These are phyloP conservation scores for Sebastes melanostomus DNA, from an alignment of 2,797 vertebrate species.

Conservation along the genomic window DNA sequence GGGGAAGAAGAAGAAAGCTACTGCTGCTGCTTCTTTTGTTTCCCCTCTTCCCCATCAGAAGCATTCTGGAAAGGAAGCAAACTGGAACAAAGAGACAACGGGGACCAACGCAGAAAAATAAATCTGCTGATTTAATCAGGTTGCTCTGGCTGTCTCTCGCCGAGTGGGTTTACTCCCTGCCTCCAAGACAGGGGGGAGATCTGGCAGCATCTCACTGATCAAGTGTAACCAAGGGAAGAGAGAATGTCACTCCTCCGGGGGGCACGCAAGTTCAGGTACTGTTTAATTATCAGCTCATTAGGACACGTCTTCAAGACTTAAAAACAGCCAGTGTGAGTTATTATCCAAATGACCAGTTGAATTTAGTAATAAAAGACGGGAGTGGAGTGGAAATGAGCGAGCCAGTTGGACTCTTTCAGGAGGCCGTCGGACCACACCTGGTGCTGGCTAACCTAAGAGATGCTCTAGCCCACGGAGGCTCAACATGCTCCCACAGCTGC, in stretches of 20 bases:
- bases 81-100: conserved; percentile 72
- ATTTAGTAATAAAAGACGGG: conserved; percentile 63
- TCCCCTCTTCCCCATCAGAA: conserved; percentile 58
- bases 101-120: conserved; percentile 65
- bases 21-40: conserved; percentile 63
- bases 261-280: conserved; percentile 50
- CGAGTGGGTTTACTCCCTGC: conserved; percentile 47
- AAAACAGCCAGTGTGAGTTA: conserved; percentile 55
- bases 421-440: conserved; percentile 60
- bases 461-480: conserved; percentile 39
- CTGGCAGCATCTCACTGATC: conserved; percentile 44
- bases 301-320: conserved; percentile 46
- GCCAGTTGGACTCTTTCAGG: conserved; percentile 51
- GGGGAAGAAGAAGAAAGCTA: conserved; percentile 63
- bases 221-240: conserved; percentile 45
- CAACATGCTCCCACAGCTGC: conserved; percentile 64
- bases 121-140: conserved; percentile 78
- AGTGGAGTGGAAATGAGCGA: conserved; percentile 34
- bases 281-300: conserved; percentile 69
- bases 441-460: conserved; percentile 56
- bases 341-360: conserved; percentile 69
- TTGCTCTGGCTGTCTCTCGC: conserved; percentile 51
- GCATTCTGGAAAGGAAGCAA: conserved; percentile 66
- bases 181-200: conserved; percentile 50
- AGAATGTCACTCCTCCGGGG: conserved; percentile 49